phyloP scores from a whole-genome alignment of 2,797 vertebrate genomes.

The Balearica regulorum region DNA sequence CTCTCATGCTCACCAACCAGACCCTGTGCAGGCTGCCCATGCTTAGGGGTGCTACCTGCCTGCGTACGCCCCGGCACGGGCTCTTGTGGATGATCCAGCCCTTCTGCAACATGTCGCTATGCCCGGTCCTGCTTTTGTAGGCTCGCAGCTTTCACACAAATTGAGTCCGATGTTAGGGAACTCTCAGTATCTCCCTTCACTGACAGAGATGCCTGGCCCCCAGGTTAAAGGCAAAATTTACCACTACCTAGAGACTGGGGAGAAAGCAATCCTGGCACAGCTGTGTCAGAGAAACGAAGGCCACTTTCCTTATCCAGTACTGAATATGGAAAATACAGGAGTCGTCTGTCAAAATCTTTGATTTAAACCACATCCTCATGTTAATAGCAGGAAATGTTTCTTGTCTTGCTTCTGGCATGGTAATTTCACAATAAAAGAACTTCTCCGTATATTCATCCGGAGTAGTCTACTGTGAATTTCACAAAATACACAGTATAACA shows the following conservation, averaged over 20 bases:
- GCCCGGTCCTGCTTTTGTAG: accelerated
- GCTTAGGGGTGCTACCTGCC: neutral
- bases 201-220: neutral
- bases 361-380: neutral
- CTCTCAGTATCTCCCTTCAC: neutral
- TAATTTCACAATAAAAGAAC: neutral
- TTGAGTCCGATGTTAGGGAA: neutral
- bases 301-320: neutral
- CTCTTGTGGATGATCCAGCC: neutral
- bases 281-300: accelerated
- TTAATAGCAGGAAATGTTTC: neutral
- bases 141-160: neutral
- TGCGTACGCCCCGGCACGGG: accelerated
- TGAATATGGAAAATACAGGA: neutral
- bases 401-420: neutral
- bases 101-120: neutral
- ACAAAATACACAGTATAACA: neutral
- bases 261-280: neutral
- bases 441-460: neutral
- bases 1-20: neutral
- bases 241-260: neutral
- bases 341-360: neutral
- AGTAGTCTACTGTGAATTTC: neutral
- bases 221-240: neutral
- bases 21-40: neutral